Evolutionary conservation across 2,888 invertebrate species (phyloP), one percentile per base, ranked within the genome.

Genomic region (Torymus tubicola): DNA sequence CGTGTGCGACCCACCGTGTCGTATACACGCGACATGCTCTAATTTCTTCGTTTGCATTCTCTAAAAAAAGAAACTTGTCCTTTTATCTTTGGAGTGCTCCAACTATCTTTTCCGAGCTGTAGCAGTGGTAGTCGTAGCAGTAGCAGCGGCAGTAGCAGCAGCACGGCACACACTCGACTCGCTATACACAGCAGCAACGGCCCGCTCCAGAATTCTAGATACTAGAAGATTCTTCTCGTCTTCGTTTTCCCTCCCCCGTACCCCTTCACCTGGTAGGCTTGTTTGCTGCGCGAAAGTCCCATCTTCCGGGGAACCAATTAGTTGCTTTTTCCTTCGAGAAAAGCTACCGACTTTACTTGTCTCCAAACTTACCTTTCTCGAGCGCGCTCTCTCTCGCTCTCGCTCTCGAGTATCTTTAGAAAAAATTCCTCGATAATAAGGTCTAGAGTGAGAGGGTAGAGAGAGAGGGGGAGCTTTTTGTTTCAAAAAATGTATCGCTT

Each of bases 131-230:
- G 42, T 42, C 42, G 8, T 50, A 63, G 72, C 63, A 50, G 60
- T 24, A 58, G 61, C 24, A 2, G 42, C 31, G 31, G 31, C 13
- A 12, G 21, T 60, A 73, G 70, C 52, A 71, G 86, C 84, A 86
- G 87, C 87, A 87, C 83, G 86, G 85, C 86, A 88, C 87, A 87
- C 87, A 88, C 89, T 89, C 84, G 84, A 87, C 83, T 74, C 77
- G 31, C 64, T 8, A 12, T 18, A 60, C 69, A 64, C 75, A 70
- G 52, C 50, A 11, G 71, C 61, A 70, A 84, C 86, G 84, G 84
- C 84, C 84, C 87, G 89, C 88, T 90, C 88, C 86, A 89, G 89
- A 90, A 89, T 90, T 90, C 88, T 89, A 89, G 88, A 88, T 89
- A 89, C 88, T 86, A 84, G 84, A 78, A 87, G 86, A 87, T 87